These are phyloP conservation scores for Eleginops maclovinus DNA, from an alignment of 2,113 vertebrate species.

Conservation along the genomic window DNA sequence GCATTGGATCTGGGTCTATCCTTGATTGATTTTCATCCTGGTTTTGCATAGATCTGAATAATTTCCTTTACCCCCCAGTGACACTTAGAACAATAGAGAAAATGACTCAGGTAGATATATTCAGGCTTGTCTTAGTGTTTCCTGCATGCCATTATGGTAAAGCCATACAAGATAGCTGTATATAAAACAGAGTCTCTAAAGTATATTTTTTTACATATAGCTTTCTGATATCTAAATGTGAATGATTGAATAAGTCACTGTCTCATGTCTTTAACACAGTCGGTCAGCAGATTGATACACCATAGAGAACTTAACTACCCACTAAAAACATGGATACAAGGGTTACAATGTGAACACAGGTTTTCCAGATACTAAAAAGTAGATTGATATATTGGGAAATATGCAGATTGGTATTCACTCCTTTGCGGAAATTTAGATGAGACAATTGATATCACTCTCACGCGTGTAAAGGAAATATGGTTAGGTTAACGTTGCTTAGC, in stretches of 20 bases:
- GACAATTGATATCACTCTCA: conserved; percentile 1
- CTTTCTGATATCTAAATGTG: conserved; percentile 60
- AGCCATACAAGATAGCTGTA: conserved; percentile 80
- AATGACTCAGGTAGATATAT: conserved; percentile 85
- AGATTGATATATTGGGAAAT: conserved; percentile 11
- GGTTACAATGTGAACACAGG: not conserved
- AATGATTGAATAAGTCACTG: conserved; percentile 53
- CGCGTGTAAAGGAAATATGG: not conserved
- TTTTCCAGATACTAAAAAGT: conserved; percentile 18
- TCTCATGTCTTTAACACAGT: conserved; percentile 46
- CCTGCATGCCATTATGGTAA: conserved; percentile 82
- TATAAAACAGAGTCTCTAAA: conserved; percentile 77
- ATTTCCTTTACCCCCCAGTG: conserved; percentile 55
- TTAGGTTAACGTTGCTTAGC: not conserved
- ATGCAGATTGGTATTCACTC: not conserved
- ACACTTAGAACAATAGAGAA: conserved; percentile 67
- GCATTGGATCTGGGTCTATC: conserved; percentile 35
- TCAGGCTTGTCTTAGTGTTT: conserved; percentile 82
- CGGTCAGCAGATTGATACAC: conserved; percentile 21
- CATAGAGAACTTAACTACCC: conserved; percentile 16
- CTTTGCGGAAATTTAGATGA: conserved; percentile 4
- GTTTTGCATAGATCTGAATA: conserved; percentile 60
- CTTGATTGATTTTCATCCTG: conserved; percentile 33
- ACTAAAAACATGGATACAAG: not conserved
- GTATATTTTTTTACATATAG: conserved; percentile 80